Conservation (phyloP, 2,797 vertebrate genomes). For the Sebastes minor region DNA sequence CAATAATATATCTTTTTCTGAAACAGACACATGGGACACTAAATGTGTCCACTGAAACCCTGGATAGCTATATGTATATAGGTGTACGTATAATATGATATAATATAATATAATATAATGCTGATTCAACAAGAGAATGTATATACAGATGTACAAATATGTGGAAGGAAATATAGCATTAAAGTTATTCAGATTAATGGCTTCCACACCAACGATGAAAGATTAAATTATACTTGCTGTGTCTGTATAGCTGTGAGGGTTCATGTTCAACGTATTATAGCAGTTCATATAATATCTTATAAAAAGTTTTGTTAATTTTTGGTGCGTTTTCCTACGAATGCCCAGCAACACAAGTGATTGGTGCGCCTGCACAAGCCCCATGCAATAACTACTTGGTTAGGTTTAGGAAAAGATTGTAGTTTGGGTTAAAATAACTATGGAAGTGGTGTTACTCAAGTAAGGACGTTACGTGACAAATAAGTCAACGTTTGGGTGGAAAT, state of each 20-base stretch:
- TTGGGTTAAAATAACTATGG: too few relatives aligned
- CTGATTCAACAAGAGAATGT: not conserved
- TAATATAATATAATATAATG: not conserved
- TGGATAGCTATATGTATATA: not conserved
- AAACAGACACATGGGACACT: not conserved
- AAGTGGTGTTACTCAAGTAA: too few relatives aligned
- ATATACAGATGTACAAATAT: not conserved
- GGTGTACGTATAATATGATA: not conserved
- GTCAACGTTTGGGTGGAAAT: too few relatives aligned
- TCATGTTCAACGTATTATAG: too few relatives aligned
- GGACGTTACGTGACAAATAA: too few relatives aligned
- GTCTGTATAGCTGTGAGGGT: not conserved
- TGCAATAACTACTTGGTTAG: too few relatives aligned
- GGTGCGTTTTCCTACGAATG: too few relatives aligned
- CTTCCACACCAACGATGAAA: not conserved
- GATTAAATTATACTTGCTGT: not conserved
- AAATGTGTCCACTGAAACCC: not conserved
- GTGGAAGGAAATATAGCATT: not conserved
- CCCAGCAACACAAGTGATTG: too few relatives aligned
- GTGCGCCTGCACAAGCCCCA: too few relatives aligned
- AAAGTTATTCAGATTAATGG: not conserved
- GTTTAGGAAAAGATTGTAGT: too few relatives aligned
- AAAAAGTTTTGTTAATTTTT: too few relatives aligned
- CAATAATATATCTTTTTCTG: not conserved
- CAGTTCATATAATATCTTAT: too few relatives aligned